These are phyloP conservation scores for Papilio xuthus DNA, from an alignment of 1,140 invertebrate species.

Conservation along the genomic window DNA sequence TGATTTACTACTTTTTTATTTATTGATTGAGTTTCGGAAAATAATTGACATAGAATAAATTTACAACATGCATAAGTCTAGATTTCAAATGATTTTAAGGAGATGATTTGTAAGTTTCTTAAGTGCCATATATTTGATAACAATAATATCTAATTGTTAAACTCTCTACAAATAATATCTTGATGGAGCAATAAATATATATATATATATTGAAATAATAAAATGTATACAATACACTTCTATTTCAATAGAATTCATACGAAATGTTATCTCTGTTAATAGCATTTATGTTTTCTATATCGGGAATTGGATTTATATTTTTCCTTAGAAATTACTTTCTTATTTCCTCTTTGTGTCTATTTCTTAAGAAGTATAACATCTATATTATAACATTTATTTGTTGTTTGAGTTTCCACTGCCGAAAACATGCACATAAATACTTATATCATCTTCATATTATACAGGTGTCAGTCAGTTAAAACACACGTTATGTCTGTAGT, in stretches of 20 bases:
- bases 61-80: too few relatives aligned
- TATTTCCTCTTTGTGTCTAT: background rate
- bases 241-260: conserved; percentile 1
- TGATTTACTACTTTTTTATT: background rate
- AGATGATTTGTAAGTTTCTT: too few relatives aligned
- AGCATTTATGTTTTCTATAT: conserved; percentile 1
- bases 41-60: too few relatives aligned
- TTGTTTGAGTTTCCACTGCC: background rate
- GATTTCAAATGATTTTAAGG: too few relatives aligned
- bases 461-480: background rate
- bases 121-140: too few relatives aligned
- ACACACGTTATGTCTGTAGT: background rate
- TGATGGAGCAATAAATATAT: too few relatives aligned
- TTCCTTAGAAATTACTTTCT: background rate
- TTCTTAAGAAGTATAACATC: background rate
- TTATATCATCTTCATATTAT: too few relatives aligned
- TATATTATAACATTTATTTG: background rate
- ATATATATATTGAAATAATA: background rate
- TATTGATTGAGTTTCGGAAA: background rate
- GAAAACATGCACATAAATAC: background rate
- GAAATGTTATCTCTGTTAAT: background rate
- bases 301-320: background rate
- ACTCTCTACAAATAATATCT: too few relatives aligned
- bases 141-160: too few relatives aligned
- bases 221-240: background rate